Evolutionary conservation across 2,113 vertebrate species (phyloP).

Genomic region (Lontra canadensis): DNA sequence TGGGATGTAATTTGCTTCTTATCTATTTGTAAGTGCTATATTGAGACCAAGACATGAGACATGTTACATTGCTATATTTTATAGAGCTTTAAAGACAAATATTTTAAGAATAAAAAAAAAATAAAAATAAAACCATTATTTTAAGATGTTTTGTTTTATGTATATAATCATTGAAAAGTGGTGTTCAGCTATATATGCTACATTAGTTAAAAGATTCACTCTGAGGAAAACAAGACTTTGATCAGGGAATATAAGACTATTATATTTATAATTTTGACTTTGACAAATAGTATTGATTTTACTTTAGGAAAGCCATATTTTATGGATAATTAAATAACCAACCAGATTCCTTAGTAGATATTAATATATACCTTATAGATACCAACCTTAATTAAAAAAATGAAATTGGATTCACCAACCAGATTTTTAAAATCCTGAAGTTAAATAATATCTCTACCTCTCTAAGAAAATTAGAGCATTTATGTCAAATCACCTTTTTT

Average conservation of each 20-base stretch:
- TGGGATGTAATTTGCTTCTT: not conserved
- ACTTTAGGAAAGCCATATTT: not conserved
- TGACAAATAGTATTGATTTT: not conserved
- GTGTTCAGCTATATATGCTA: not conserved
- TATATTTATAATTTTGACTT: not conserved
- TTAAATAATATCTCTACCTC: not conserved
- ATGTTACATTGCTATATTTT: not conserved
- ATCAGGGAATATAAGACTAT: not conserved
- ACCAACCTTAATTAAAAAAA: not conserved
- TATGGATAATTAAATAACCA: not conserved
- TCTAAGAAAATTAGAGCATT: not conserved
- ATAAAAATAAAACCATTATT: not conserved
- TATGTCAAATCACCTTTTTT: not conserved
- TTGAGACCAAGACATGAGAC: not conserved
- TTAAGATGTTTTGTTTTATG: not conserved
- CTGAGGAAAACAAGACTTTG: not conserved
- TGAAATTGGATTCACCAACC: not conserved
- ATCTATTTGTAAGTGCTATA: not conserved
- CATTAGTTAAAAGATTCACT: not conserved
- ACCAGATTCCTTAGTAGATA: conserved; percentile 13
- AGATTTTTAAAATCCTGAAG: not conserved
- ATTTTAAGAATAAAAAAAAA: not conserved
- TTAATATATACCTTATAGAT: not conserved
- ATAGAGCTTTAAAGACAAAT: not conserved
- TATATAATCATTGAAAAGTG: not conserved